Conservation (phyloP, 2,113 vertebrate species). For the Tricholaema leucomelas region DNA sequence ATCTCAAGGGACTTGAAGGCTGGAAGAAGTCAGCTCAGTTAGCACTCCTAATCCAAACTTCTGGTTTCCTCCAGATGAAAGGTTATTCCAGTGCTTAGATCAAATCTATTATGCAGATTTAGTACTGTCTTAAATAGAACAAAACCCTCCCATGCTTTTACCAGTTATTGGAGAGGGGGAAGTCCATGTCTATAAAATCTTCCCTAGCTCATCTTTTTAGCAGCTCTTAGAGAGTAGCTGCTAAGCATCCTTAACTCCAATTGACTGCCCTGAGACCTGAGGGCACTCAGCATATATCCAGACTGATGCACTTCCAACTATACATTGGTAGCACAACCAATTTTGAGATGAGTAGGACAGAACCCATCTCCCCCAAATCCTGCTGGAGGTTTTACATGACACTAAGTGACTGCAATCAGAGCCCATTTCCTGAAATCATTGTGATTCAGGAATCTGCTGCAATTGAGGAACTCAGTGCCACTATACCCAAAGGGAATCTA, state of each 20-base stretch:
- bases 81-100: slow-evolving; percentile 26
- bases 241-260: background rate
- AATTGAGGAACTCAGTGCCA: background rate
- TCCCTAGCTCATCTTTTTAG: background rate
- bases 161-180: background rate
- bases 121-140: background rate
- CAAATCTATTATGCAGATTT: slow-evolving; percentile 30
- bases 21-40: slow-evolving; percentile 34
- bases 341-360: background rate
- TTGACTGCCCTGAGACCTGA: background rate
- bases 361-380: background rate
- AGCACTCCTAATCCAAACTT: slow-evolving; percentile 37
- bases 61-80: slow-evolving; percentile 39
- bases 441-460: background rate
- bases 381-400: background rate
- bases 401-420: background rate
- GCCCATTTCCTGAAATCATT: background rate
- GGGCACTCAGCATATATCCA: background rate
- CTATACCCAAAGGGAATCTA: background rate
- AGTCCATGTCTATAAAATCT: background rate
- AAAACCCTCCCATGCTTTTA: background rate
- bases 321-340: background rate
- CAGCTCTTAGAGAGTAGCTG: background rate
- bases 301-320: background rate
- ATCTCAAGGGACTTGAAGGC: background rate